phyloP scores from a whole-genome alignment of 2,797 vertebrate genomes.

The Ctenosaura bakeri region DNA sequence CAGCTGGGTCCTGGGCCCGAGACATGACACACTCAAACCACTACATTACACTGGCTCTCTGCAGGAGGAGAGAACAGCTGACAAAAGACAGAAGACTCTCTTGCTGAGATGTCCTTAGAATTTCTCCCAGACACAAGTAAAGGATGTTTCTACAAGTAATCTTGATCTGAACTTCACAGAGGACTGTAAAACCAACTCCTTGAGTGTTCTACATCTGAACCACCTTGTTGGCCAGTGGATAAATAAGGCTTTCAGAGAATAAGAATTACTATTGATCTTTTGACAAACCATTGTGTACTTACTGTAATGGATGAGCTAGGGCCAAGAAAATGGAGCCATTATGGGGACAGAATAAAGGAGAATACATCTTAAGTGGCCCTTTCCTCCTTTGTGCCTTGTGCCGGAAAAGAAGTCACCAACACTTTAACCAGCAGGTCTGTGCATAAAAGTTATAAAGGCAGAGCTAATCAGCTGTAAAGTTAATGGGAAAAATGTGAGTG shows the following conservation, averaged over 20 bases:
- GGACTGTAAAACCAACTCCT: neutral
- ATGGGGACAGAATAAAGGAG: constrained; percentile 27
- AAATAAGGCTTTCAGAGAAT: constrained; percentile 61
- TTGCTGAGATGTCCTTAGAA: constrained; percentile 37
- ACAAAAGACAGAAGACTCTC: constrained; percentile 34
- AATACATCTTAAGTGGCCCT: constrained; percentile 33
- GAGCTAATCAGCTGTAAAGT: neutral
- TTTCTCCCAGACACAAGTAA: constrained; percentile 39
- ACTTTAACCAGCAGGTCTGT: neutral
- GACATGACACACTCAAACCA: too few relatives aligned
- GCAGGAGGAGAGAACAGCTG: too few relatives aligned
- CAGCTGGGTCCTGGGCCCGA: too few relatives aligned
- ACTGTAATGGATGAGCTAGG: constrained; percentile 53
- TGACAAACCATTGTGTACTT: constrained; percentile 55
- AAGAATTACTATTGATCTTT: constrained; percentile 60
- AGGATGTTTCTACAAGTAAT: neutral
- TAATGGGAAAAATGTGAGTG: neutral
- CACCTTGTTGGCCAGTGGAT: constrained; percentile 51
- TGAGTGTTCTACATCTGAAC: constrained; percentile 27
- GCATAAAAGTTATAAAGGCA: neutral
- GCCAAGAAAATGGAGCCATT: constrained; percentile 57
- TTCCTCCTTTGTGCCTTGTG: neutral
- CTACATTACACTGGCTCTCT: too few relatives aligned
- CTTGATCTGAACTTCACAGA: neutral
- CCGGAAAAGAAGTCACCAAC: constrained; percentile 44